These are phyloP conservation scores for Corythaeola cristata DNA, from an alignment of 2,113 vertebrate species.

Conservation along the genomic window DNA sequence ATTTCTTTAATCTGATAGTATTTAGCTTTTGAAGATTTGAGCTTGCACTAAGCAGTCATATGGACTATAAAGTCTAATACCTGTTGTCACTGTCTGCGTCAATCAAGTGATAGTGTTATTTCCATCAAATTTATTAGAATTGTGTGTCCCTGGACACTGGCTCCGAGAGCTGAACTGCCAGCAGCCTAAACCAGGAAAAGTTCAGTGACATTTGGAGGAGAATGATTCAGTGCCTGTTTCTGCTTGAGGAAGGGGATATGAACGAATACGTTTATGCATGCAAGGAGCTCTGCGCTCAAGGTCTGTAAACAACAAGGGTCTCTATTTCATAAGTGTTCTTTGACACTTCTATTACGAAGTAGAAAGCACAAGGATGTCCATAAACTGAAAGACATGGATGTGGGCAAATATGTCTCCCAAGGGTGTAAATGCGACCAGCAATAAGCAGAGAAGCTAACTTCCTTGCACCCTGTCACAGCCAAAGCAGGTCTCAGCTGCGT, in stretches of 20 bases:
- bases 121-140: slow-evolving; percentile 10
- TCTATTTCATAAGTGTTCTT: slow-evolving; percentile 31
- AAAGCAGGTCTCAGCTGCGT: not conserved
- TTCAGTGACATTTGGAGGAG: slow-evolving; percentile 55
- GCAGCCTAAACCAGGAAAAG: slow-evolving; percentile 53
- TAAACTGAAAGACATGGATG: not conserved
- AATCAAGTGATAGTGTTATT: slow-evolving; percentile 43
- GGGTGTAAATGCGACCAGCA: not conserved
- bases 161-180: slow-evolving; percentile 45
- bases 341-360: not conserved
- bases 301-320: slow-evolving; percentile 28
- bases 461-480: not conserved
- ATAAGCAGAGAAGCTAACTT: not conserved
- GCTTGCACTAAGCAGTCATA: not conserved
- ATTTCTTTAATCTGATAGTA: slow-evolving; percentile 24
- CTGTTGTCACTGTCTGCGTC: slow-evolving; percentile 15
- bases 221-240: not conserved
- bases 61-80: not conserved
- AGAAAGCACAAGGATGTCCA: not conserved
- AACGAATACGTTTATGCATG: not conserved
- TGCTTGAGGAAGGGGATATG: slow-evolving; percentile 1
- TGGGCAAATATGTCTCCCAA: not conserved
- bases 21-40: slow-evolving; percentile 25
- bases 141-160: slow-evolving; percentile 2
- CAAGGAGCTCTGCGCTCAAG: not conserved